Evolutionary conservation across 2,888 invertebrate species (phyloP), one percentile per base, ranked within the genome.

Genomic region (Glaucopsyche alexis): DNA sequence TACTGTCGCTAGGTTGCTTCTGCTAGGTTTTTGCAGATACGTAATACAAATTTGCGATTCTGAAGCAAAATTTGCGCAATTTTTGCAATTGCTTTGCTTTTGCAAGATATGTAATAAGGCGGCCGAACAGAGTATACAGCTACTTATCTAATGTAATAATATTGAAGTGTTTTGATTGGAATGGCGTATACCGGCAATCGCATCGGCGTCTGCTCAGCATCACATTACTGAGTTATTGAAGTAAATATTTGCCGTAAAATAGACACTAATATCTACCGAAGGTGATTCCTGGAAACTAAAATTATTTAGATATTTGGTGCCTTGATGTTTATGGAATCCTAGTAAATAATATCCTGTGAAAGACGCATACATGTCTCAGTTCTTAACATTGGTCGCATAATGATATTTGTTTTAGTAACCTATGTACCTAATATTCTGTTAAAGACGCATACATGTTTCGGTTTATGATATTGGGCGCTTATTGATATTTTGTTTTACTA

Each of bases 221-320:
- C 60, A 60, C 60, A 38, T 13, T 38, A 29, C 29, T 60, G 60
- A 60, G 60, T 60, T 60, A 60, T 60, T 60, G 29, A 13, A 29
- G 60, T 60, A 60, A 60, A 60, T 60, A 60, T 60, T 60, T 60
- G 60, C 60, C 29, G 13, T 60, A 29, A 60, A 60, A 60, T 60
- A 60, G 29, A 60, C 47, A 47, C 60, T 60, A 60, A 60, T 38
- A 60, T 60, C 29, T 13, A 38, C 29, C 29, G 29, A 11, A 60
- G 60, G 29, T 16, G 9, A 13, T 38, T 60, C 60, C 60, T 38
- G 16, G 19, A 52, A 16, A 2, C 16, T 29, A 29, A n/a, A 52
- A 8, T 60, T 11, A 60, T 60, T 19, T 60, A 29, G 11, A 38
- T 13, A 29, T 60, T 38, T 38, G 60, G 19, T 47, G 11, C 11